phyloP scores from a whole-genome alignment of 1,140 invertebrate species.

The Polypedilum pembai region DNA sequence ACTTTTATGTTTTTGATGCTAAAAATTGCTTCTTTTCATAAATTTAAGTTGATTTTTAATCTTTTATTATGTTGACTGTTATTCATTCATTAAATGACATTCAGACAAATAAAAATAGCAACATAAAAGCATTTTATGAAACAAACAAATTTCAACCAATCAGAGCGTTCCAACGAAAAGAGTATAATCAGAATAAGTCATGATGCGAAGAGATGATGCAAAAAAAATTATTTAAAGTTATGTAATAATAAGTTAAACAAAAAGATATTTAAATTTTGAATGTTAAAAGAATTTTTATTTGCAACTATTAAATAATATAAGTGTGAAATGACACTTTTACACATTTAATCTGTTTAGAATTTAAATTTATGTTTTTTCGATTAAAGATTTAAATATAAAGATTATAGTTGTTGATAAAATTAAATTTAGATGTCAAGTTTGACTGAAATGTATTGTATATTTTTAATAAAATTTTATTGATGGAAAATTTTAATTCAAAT shows the following conservation, averaged over 20 bases:
- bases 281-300: too few species aligned
- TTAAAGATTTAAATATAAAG: too few species aligned
- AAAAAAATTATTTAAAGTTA: not conserved
- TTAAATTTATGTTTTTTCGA: too few species aligned
- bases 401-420: too few species aligned
- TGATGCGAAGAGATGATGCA: not conserved
- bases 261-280: not conserved
- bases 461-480: too few species aligned
- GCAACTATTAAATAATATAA: too few species aligned
- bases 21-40: too few species aligned
- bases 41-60: not conserved
- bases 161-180: slow-evolving; percentile 24
- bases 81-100: not conserved
- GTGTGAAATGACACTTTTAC: too few species aligned
- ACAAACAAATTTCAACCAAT: slow-evolving; percentile 2
- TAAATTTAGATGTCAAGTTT: too few species aligned
- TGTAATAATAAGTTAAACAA: not conserved
- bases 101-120: not conserved
- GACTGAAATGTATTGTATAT: too few species aligned
- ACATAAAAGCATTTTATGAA: not conserved
- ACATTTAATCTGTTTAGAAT: too few species aligned
- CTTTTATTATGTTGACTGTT: not conserved
- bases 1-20: not conserved
- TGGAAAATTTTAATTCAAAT: too few species aligned
- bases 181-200: not conserved